Base-by-base conservation (phyloP, 2,888 invertebrate species). In the Xylota sylvarum region DNA sequence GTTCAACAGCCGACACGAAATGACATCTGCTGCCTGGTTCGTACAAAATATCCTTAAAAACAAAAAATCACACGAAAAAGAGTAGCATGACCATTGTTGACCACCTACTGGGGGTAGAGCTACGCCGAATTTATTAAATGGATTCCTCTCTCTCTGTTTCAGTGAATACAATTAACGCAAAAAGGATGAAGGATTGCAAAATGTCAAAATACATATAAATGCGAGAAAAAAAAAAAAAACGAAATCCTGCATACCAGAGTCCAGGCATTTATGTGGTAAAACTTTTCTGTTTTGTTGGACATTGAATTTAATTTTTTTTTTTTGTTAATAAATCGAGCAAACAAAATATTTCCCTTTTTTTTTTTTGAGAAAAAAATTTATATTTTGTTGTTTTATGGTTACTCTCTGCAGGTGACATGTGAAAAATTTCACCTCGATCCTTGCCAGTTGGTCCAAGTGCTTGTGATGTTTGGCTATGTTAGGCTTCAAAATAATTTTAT, bases 111-210 rank as follows among this genome's bases (percentile, higher is more conserved):
- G 1, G 6, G 43, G 12, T 4, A 4, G 4, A 5, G 6, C 6
- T 14, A 2, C 14, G 5, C 14, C 43, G 14, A 14, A 14, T 43
- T n/a, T 43, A 43, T 43, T 43, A 14, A 14, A 43, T 43, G 43
- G 43, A 43, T 43, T 43, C 43, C n/a, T 19, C 14, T 14, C 14
- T 14, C 27, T 64, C 43, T 55, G 30, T 19, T 46, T 32, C 32
- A 56, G 23, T 48, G 65, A 40, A 55, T 64, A 35, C 64, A 74
- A 64, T 56, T 55, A 55, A 55, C 48, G 2, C 3, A n/a, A 37
- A 67, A 67, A 67, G 58, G 67, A 58, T 58, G 48, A 35, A 50
- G 56, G 52, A 58, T 76, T 37, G 65, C 56, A 23, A 17, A 56
- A 48, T 43, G 43, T 43, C 43, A 43, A 43, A 43, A 14, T 43